Evolutionary conservation across 64 coral and sea anemone genomes (phyloP).

Genomic region (Astreopora myriophthalma): DNA sequence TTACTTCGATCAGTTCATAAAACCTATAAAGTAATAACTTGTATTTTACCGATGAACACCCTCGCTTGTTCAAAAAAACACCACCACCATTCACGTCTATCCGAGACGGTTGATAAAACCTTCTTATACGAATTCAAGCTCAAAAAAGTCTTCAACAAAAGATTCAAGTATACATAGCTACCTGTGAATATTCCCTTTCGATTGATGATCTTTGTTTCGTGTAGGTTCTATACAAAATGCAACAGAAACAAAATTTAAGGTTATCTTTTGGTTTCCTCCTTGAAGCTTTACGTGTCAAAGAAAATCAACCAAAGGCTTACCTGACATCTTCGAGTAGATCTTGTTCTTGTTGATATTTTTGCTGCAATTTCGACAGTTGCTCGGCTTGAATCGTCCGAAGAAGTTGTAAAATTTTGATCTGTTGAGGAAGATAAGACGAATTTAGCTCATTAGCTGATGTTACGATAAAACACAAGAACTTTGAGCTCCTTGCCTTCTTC

Average conservation of each 20-base stretch:
- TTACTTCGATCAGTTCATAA: too few relatives aligned
- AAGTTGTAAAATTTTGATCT: conserved; percentile 86
- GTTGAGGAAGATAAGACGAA: not conserved
- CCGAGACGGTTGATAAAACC: too few relatives aligned
- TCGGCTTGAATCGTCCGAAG: conserved; percentile 81
- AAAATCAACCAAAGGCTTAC: conserved; percentile 13
- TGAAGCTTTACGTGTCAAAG: not conserved
- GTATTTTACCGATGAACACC: too few relatives aligned
- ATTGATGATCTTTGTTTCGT: conserved; percentile 82
- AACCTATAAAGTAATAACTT: too few relatives aligned
- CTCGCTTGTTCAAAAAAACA: too few relatives aligned
- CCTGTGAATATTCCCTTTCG: conserved; percentile 91
- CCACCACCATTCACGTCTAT: too few relatives aligned
- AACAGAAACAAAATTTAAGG: not conserved
- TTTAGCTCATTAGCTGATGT: not conserved
- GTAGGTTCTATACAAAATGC: conserved; percentile 67
- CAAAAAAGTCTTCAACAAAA: not conserved
- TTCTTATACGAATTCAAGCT: too few relatives aligned
- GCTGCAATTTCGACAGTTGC: conserved; percentile 82
- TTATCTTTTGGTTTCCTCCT: not conserved
- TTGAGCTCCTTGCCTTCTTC: conserved; percentile 53
- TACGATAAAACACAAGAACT: not conserved
- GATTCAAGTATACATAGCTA: not conserved
- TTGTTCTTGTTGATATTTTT: conserved; percentile 90
- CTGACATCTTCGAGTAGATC: conserved; percentile 91